Percentiles rank a stretch among this genome's conserved stretches.
These are phyloP conservation scores for Nycticebus coucang DNA, from an alignment of 2,113 vertebrate genomes.

Conservation along the genomic window DNA sequence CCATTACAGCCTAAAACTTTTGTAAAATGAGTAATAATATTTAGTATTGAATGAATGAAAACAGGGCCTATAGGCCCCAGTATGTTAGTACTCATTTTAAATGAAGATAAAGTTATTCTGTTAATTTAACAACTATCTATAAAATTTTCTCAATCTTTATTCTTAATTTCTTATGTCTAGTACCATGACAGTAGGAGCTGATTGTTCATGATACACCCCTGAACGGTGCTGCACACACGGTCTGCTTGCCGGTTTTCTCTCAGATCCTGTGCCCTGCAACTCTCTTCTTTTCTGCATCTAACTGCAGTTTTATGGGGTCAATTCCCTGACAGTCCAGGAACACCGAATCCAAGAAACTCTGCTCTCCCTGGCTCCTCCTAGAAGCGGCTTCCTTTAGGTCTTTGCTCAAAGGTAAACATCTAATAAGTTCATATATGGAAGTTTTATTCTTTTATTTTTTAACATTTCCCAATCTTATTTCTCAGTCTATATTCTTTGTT, in stretches of 20 bases:
- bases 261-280: too few relatives aligned
- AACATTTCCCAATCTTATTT: background rate
- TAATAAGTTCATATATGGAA: background rate
- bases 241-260: background rate
- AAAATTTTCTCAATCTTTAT: background rate
- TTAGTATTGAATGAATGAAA: background rate
- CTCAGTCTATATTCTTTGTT: background rate
- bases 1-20: background rate
- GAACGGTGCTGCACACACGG: too few relatives aligned
- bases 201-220: background rate
- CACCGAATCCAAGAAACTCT: background rate
- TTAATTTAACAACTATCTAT: background rate
- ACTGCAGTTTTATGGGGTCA: background rate
- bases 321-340: too few relatives aligned
- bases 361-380: background rate
- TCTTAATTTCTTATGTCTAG: background rate
- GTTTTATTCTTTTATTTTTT: background rate
- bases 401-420: background rate
- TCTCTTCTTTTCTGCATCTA: background rate
- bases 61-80: background rate
- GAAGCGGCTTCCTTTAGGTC: background rate
- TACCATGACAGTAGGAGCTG: background rate
- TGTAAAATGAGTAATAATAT: background rate
- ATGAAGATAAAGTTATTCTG: background rate
- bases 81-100: background rate